Percentiles rank a stretch among this genome's conserved stretches.
Evolutionary conservation across 2,888 invertebrate species (phyloP).

Genomic region (Malacosoma neustria): DNA sequence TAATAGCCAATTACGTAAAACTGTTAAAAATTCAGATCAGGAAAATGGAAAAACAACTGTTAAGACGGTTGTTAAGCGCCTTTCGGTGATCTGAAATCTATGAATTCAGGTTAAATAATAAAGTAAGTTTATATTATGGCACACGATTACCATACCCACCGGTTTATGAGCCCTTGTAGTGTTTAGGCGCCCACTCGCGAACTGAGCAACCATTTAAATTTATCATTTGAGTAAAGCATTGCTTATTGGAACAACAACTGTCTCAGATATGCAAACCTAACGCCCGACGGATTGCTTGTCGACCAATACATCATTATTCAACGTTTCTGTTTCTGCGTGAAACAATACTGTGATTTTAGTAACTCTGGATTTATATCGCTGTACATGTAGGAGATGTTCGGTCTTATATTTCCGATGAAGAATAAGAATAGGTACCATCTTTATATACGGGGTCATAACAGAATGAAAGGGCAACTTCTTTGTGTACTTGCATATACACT

Average conservation of each 20-base stretch:
- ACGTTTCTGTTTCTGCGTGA: neutral
- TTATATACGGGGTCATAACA: no score
- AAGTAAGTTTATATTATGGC: slow-evolving; percentile 41
- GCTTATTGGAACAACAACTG: slow-evolving; percentile 59
- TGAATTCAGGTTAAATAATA: slow-evolving; percentile 42
- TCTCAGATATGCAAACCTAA: slow-evolving; percentile 48
- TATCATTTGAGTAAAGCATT: slow-evolving; percentile 63
- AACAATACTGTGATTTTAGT: no score
- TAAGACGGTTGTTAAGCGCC: slow-evolving; percentile 8
- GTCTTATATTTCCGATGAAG: no score
- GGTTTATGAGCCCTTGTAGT: slow-evolving; percentile 64
- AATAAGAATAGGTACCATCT: no score
- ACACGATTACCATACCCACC: slow-evolving; percentile 65
- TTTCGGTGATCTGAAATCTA: slow-evolving; percentile 40
- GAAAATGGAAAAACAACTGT: no score
- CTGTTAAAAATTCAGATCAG: no score
- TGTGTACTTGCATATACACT: no score
- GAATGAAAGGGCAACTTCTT: no score
- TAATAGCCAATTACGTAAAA: no score
- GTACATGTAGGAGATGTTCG: no score
- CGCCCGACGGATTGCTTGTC: slow-evolving; percentile 18
- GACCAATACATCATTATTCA: neutral
- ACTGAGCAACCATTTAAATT: slow-evolving; percentile 54
- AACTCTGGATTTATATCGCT: no score
- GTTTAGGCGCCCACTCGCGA: slow-evolving; percentile 69